Evolutionary conservation across 2,888 invertebrate genomes (phyloP), one percentile per base, ranked within the genome.

Genomic region (Zhuqinia jingwanae): DNA sequence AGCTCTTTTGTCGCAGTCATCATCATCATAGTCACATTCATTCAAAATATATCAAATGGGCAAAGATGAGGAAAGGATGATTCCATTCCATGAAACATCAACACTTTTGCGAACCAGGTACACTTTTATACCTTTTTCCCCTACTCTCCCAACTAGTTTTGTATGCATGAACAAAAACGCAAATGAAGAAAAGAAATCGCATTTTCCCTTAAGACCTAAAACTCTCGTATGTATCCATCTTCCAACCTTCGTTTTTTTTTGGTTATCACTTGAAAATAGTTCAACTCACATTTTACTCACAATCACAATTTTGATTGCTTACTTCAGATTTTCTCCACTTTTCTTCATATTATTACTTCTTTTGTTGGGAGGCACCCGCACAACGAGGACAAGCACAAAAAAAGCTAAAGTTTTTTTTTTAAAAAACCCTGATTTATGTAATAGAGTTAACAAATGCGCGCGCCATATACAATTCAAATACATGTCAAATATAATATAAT

Each of bases 291-390:
- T 78, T 36, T 36, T 36, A 47, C 50, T 79, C 65, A 11, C 79
- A 65, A 79, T 65, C 65, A 80, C 56, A 68, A 53, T 56, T 80
- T 80, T 79, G 79, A 80, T 68, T 80, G 80, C 80, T 80, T 68
- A 68, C 68, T 80, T 13, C 75, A 13, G 15, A 15, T n/a, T n/a
- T 15, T n/a, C 47, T 25, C 53, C 42, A 68, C 70, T 80, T 80
- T 50, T 56, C 68, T 17, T 27, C 78, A 56, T 53, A 63, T 78
- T 47, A 17, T 63, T 60, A 58, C 42, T 58, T 76, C 36, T 58
- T n/a, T n/a, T n/a, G n/a, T n/a, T n/a, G n/a, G n/a, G n/a, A n/a
- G n/a, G n/a, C n/a, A n/a, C 22, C 30, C 8, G 53, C 10, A 30
- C 53, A 50, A 2, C 11, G 2, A 25, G 50, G 36, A 15, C 10